Evolutionary conservation across 1,140 invertebrate species (phyloP).

Genomic region (Calephelis nemesis): DNA sequence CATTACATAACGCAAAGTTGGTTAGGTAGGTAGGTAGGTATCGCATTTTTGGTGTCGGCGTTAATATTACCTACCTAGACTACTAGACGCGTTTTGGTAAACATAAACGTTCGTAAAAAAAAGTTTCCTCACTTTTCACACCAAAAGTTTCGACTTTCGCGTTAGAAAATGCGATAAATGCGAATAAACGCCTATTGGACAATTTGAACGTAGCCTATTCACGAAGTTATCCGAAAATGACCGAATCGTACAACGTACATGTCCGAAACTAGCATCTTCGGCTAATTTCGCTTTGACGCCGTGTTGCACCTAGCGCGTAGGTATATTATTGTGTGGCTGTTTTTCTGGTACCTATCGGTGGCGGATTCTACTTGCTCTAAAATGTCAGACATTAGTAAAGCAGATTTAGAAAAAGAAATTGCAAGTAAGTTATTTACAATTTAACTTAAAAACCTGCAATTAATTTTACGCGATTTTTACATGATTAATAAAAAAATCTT

Average conservation of each 20-base stretch:
- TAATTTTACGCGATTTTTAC: slow-evolving; percentile 16
- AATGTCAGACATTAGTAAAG: slow-evolving; percentile 85
- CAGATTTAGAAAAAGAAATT: slow-evolving; percentile 85
- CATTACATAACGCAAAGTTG: too few species aligned
- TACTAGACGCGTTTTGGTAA: too few species aligned
- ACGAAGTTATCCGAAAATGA: slow-evolving; percentile 30
- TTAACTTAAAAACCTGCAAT: slow-evolving; percentile 15
- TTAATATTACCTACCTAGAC: too few species aligned
- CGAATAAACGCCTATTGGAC: not conserved
- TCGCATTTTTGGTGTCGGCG: too few species aligned
- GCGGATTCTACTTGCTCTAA: slow-evolving; percentile 54
- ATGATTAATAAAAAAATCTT: slow-evolving; percentile 20
- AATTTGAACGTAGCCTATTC: not conserved
- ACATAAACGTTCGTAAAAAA: too few species aligned
- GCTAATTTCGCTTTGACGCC: slow-evolving; percentile 56
- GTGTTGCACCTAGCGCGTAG: slow-evolving; percentile 73
- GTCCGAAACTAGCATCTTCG: slow-evolving; percentile 35
- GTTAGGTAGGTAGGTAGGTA: too few species aligned
- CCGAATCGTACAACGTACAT: slow-evolving; percentile 33
- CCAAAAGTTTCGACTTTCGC: not conserved
- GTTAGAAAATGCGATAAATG: not conserved
- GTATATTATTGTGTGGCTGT: slow-evolving; percentile 73
- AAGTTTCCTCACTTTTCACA: too few species aligned
- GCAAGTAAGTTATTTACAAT: slow-evolving; percentile 80
- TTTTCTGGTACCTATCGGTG: slow-evolving; percentile 38